These are phyloP conservation scores for Ectobius pallidus DNA, from an alignment of 2,888 invertebrate species.

Conservation along the genomic window DNA sequence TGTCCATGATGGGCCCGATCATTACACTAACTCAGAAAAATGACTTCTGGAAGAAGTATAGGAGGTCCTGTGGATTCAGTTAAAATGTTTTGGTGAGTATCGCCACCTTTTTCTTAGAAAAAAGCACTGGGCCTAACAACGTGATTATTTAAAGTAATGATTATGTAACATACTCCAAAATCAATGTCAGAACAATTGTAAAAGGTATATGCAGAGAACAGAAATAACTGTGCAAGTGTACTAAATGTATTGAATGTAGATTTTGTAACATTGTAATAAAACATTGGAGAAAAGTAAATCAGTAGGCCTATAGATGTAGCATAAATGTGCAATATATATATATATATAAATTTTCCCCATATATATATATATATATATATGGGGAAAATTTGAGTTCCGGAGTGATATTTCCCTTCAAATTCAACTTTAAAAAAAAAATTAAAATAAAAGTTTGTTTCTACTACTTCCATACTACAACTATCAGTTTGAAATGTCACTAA, in stretches of 20 bases:
- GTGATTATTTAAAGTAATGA: not conserved
- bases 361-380: no score
- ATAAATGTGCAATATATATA: no score
- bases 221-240: not conserved
- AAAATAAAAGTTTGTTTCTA: no score
- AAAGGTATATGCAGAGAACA: not conserved
- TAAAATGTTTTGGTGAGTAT: no score
- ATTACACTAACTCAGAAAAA: no score
- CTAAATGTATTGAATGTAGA: slow-evolving; percentile 50
- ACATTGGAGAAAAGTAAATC: slow-evolving; percentile 33
- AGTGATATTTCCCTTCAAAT: no score
- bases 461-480: no score
- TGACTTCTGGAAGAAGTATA: not conserved
- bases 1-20: not conserved
- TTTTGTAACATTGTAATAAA: slow-evolving; percentile 56
- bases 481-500: no score
- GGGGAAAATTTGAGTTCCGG: no score
- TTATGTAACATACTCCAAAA: not conserved
- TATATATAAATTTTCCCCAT: no score
- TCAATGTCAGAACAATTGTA: not conserved
- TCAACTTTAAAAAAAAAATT: no score
- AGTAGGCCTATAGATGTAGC: no score
- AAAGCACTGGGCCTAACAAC: not conserved
- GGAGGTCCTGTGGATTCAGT: not conserved
- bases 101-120: not conserved